Conservation (phyloP, 2,797 vertebrate species). For the Danio kyathit region DNA sequence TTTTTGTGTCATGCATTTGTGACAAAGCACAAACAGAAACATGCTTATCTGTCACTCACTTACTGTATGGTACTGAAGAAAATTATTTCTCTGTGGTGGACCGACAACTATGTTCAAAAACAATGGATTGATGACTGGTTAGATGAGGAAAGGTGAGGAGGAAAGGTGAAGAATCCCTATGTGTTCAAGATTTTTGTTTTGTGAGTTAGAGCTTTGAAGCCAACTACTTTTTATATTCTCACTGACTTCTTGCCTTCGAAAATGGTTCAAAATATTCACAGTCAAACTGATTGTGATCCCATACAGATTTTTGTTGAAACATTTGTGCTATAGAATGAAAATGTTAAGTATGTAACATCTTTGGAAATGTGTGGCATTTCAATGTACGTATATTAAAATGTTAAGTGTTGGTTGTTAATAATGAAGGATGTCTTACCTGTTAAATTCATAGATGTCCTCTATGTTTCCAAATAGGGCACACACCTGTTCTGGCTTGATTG, state of each 20-base stretch:
- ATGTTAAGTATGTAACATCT: not conserved
- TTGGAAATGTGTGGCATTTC: not conserved
- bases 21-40: conserved; percentile 16
- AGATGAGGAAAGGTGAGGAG: not conserved
- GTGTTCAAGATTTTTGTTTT: not conserved
- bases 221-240: not conserved
- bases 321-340: not conserved
- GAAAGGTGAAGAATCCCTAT: not conserved
- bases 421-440: conserved; percentile 80
- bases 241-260: not conserved
- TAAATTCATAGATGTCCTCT: conserved; percentile 94
- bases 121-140: not conserved
- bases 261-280: not conserved
- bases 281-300: not conserved
- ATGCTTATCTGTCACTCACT: not conserved
- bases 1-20: conserved; percentile 30
- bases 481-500: conserved; percentile 88
- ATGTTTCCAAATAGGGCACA: conserved; percentile 95
- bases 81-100: not conserved
- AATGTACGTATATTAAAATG: not conserved
- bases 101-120: conserved; percentile 18
- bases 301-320: not conserved
- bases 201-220: not conserved
- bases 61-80: conserved; percentile 20
- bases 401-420: not conserved